phyloP scores from a whole-genome alignment of 2,113 vertebrate species.

The Melanerpes formicivorus region DNA sequence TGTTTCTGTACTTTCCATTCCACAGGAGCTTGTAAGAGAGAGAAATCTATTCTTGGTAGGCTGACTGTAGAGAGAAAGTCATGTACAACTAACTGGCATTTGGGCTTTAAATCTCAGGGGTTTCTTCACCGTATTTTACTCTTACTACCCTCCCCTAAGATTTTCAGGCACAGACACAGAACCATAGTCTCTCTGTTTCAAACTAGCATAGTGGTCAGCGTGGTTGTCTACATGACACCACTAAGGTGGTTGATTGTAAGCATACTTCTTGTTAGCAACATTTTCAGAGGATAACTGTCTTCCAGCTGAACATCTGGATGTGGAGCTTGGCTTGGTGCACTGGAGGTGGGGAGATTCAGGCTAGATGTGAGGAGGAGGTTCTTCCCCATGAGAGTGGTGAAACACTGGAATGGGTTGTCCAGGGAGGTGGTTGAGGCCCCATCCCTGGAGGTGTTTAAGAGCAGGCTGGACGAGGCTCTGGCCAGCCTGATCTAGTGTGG shows the following conservation, averaged over 20 bases:
- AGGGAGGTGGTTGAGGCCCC: too few species aligned
- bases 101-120: neutral
- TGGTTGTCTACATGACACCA: neutral
- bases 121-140: neutral
- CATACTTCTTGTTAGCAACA: neutral
- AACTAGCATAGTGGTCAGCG: fast-evolving
- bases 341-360: too few species aligned
- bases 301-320: neutral
- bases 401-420: too few species aligned
- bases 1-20: neutral
- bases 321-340: neutral
- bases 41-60: neutral
- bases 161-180: neutral
- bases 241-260: neutral
- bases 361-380: too few species aligned
- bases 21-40: neutral
- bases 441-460: too few species aligned
- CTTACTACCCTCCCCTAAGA: too few species aligned
- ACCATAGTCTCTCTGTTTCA: neutral
- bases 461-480: too few species aligned
- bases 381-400: too few species aligned
- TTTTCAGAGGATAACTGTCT: neutral
- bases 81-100: neutral
- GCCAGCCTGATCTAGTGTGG: too few species aligned
- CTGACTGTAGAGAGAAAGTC: neutral